Evolutionary conservation across 2,888 invertebrate genomes (phyloP).

Genomic region (Phoronis australis): DNA sequence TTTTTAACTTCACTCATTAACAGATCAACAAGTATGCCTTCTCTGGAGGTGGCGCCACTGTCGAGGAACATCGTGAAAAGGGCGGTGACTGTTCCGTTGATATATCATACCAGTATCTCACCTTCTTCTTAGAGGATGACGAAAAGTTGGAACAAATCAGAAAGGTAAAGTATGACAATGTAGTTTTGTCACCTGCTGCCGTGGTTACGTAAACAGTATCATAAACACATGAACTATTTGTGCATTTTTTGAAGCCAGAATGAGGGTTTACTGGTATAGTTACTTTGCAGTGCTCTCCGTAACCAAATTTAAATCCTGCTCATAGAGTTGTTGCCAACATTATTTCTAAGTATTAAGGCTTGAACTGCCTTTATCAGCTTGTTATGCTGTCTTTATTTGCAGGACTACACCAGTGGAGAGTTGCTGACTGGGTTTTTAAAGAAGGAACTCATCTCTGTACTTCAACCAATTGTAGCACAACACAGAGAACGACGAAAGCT

Average conservation of each 20-base stretch:
- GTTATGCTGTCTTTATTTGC: too few species aligned
- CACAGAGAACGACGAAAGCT: slow-evolving; percentile 76
- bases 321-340: too few species aligned
- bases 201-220: too few species aligned
- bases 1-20: too few species aligned
- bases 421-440: slow-evolving; percentile 93
- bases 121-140: slow-evolving; percentile 93
- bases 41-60: slow-evolving; percentile 88
- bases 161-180: slow-evolving; percentile 52
- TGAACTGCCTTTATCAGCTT: too few species aligned
- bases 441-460: slow-evolving; percentile 74
- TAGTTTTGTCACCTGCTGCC: not conserved
- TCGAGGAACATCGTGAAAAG: slow-evolving; percentile 79
- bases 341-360: too few species aligned
- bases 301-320: too few species aligned
- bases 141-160: slow-evolving; percentile 70
- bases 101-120: slow-evolving; percentile 88
- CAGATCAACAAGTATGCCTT: slow-evolving; percentile 92
- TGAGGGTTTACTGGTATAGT: too few species aligned
- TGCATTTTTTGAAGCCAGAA: too few species aligned
- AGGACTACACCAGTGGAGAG: slow-evolving; percentile 79
- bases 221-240: too few species aligned
- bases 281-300: too few species aligned
- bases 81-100: slow-evolving; percentile 97
- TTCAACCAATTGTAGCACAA: slow-evolving; percentile 71